These are phyloP conservation scores for Crenichthys baileyi DNA, from an alignment of 2,797 vertebrate genomes.

Conservation along the genomic window DNA sequence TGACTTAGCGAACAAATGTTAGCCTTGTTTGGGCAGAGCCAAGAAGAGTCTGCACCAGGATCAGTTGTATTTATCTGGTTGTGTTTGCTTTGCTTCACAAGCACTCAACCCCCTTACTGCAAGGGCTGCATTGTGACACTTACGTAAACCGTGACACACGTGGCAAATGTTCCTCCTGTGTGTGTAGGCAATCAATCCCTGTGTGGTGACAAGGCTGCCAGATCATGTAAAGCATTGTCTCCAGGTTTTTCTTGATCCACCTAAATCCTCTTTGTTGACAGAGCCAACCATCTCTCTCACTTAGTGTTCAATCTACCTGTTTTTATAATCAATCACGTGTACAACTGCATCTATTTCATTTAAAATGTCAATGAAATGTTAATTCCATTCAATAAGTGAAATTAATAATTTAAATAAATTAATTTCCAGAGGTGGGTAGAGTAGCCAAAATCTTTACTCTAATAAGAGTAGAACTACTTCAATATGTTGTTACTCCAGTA, in stretches of 20 bases:
- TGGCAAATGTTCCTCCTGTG: conserved; percentile 21
- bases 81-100: conserved; percentile 45
- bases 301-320: background rate
- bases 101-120: background rate
- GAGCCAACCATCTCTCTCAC: background rate
- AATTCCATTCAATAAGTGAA: background rate
- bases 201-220: conserved; percentile 11
- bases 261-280: background rate
- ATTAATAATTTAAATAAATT: background rate
- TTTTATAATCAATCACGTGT: background rate
- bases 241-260: background rate
- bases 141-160: conserved; percentile 29
- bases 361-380: too few species aligned
- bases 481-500: too few species aligned
- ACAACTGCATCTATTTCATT: background rate
- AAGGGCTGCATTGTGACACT: conserved; percentile 16
- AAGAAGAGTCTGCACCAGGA: conserved; percentile 26
- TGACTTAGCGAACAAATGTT: conserved; percentile 42
- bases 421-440: background rate
- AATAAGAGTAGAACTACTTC: too few species aligned
- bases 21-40: conserved; percentile 56
- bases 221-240: conserved; percentile 12
- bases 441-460: too few species aligned
- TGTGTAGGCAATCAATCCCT: conserved; percentile 12
- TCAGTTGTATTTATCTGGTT: conserved; percentile 37